Conservation (phyloP, 1,140 invertebrate species). For the Aphelinus certus region DNA sequence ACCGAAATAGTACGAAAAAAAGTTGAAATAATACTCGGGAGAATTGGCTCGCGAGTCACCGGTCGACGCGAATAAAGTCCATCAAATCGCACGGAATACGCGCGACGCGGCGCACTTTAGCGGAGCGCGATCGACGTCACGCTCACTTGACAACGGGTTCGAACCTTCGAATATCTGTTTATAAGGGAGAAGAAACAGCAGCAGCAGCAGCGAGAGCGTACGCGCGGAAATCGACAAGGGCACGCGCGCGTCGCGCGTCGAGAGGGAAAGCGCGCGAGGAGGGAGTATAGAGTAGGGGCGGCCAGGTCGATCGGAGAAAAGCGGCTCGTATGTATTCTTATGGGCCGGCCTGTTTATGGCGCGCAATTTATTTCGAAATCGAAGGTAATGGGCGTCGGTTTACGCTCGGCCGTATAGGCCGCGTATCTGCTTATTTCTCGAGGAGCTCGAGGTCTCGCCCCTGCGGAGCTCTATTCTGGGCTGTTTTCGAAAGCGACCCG, state of each 20-base stretch:
- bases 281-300: background rate
- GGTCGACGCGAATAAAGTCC: too few species aligned
- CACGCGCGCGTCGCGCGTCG: background rate
- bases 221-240: constrained; percentile 7
- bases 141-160: too few species aligned
- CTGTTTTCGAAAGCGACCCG: constrained; percentile 38
- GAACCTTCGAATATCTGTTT: background rate
- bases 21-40: too few species aligned
- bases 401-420: constrained; percentile 42
- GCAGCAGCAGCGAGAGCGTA: background rate
- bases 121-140: too few species aligned
- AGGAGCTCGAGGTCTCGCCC: background rate
- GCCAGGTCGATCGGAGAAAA: constrained; percentile 45
- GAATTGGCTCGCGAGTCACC: too few species aligned
- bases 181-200: background rate
- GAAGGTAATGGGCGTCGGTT: constrained; percentile 63
- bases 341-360: constrained; percentile 63
- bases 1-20: too few species aligned
- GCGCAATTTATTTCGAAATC: constrained; percentile 64
- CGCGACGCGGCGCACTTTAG: too few species aligned
- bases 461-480: background rate
- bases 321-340: constrained; percentile 62
- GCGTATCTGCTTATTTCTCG: constrained; percentile 10
- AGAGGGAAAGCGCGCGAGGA: background rate
- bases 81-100: too few species aligned